Percentiles rank a stretch among this genome's conserved stretches.
phyloP scores from a whole-genome alignment of 2,113 vertebrate genomes.

The Eupsittula cactorum region DNA sequence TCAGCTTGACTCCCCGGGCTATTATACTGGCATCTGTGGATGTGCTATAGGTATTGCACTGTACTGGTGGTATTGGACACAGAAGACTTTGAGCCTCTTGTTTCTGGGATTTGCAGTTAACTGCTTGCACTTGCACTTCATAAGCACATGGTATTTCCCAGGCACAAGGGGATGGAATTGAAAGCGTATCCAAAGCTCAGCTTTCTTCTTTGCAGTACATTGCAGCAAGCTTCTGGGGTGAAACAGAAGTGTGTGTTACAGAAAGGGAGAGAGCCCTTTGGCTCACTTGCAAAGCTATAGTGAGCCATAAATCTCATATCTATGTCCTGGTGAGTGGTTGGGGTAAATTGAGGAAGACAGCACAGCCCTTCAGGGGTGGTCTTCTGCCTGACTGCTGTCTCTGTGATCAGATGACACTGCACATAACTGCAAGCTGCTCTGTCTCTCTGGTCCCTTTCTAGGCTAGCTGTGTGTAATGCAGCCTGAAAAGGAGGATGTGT shows the following conservation, averaged over 20 bases:
- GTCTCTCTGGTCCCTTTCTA: neutral
- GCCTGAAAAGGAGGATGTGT: neutral
- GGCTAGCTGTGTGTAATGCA: neutral
- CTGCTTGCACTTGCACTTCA: neutral
- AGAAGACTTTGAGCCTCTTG: neutral
- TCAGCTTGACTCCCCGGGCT: neutral
- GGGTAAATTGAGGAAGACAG: neutral
- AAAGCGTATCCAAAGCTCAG: neutral
- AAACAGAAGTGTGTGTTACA: neutral
- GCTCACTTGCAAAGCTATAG: neutral
- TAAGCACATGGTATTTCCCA: fast-evolving
- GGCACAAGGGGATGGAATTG: neutral
- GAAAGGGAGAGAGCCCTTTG: neutral
- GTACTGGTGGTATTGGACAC: neutral
- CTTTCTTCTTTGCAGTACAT: neutral
- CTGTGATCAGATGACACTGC: neutral
- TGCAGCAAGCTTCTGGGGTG: neutral
- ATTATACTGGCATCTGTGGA: neutral
- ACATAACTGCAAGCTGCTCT: neutral
- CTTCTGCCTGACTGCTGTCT: neutral
- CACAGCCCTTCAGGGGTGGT: neutral
- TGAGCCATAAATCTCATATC: neutral
- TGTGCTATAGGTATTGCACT: neutral
- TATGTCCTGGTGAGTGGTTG: neutral
- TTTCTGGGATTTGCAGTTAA: neutral